Percentiles rank a stretch among this genome's conserved stretches.
These are phyloP conservation scores for Drosophila nr. perissopoda DNA, from an alignment of 2,888 invertebrate genomes.

Conservation along the genomic window DNA sequence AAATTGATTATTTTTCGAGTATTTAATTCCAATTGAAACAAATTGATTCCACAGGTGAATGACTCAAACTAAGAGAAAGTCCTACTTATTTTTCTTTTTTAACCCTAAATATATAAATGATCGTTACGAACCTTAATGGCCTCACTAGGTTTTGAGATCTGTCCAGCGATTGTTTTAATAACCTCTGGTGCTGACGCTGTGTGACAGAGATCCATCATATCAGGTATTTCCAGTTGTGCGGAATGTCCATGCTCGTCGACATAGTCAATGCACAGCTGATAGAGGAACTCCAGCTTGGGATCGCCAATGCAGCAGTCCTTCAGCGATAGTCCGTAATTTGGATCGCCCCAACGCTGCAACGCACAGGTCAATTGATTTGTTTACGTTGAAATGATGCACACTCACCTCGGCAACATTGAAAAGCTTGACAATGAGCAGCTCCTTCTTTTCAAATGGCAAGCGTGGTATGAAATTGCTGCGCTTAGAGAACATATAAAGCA, in stretches of 20 bases:
- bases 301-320: slow-evolving; percentile 91
- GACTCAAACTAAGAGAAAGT: neutral
- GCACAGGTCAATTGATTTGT: neutral
- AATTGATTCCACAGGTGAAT: neutral
- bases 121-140: slow-evolving; percentile 67
- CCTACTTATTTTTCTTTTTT: neutral
- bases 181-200: slow-evolving; percentile 69
- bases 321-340: slow-evolving; percentile 93
- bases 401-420: slow-evolving; percentile 91
- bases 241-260: slow-evolving; percentile 77
- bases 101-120: neutral
- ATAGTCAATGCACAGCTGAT: slow-evolving; percentile 79
- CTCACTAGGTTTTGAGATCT: slow-evolving; percentile 79
- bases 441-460: slow-evolving; percentile 89
- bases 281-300: slow-evolving; percentile 85
- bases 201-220: slow-evolving; percentile 79
- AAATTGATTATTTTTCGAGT: neutral
- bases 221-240: slow-evolving; percentile 77
- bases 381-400: slow-evolving; percentile 7
- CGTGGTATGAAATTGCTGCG: slow-evolving; percentile 94
- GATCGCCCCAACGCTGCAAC: slow-evolving; percentile 88
- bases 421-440: slow-evolving; percentile 89
- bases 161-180: slow-evolving; percentile 75
- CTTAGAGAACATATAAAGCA: slow-evolving; percentile 95
- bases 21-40: neutral